Percentiles rank a stretch among this genome's conserved stretches.
Evolutionary conservation across 2,113 vertebrate genomes (phyloP).

Genomic region (Platysternon megacephalum): DNA sequence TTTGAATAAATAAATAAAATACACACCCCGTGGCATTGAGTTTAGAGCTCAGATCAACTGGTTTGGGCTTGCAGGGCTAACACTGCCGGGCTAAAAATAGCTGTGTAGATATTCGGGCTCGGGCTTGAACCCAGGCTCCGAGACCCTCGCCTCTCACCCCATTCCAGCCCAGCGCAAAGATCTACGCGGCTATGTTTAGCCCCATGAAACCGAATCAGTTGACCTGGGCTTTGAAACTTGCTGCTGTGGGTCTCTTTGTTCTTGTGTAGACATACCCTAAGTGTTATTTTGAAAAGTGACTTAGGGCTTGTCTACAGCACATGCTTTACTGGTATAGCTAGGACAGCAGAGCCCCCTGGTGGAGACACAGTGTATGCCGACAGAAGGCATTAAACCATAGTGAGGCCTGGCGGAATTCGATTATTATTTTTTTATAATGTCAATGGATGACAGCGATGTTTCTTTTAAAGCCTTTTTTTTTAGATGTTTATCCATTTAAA

Average conservation of each 20-base stretch:
- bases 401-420: not conserved
- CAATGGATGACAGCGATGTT: not conserved
- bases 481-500: not conserved
- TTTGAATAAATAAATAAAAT: no score
- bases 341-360: not conserved
- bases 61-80: not conserved
- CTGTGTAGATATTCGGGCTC: not conserved
- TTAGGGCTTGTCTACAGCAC: no score
- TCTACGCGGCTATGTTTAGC: not conserved
- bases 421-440: not conserved
- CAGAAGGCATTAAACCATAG: not conserved
- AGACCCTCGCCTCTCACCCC: not conserved
- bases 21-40: no score
- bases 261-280: no score
- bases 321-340: not conserved
- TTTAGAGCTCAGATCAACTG: not conserved
- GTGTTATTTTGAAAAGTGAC: no score
- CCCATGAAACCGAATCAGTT: not conserved
- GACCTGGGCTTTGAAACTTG: not conserved
- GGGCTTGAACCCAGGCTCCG: not conserved
- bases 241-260: not conserved
- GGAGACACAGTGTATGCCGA: not conserved
- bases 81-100: no score
- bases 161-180: not conserved
- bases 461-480: not conserved